Evolutionary conservation across 2,797 vertebrate species (phyloP).

Genomic region (Scarus forsteni): DNA sequence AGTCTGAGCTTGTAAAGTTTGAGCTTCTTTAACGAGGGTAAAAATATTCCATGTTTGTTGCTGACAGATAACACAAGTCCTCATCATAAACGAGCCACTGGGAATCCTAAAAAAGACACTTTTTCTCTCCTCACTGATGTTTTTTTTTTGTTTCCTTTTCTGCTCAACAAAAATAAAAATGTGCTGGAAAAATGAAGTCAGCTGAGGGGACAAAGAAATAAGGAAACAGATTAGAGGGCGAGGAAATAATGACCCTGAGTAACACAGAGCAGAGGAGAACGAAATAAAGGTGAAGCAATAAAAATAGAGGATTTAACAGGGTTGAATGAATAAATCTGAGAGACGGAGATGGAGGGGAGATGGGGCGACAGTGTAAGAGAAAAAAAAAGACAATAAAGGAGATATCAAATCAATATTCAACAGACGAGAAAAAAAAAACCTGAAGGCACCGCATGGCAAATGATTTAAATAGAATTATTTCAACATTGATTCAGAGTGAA

Average conservation of each 20-base stretch:
- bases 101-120: neutral
- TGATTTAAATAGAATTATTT: too few relatives aligned
- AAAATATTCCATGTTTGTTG: neutral
- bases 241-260: conserved; percentile 4
- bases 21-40: neutral
- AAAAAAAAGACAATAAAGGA: too few relatives aligned
- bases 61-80: neutral
- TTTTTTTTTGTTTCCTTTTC: neutral
- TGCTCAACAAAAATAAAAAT: neutral
- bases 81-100: neutral
- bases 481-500: too few relatives aligned
- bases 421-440: too few relatives aligned
- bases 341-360: neutral
- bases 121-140: neutral
- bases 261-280: neutral
- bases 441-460: too few relatives aligned
- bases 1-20: neutral
- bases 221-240: neutral
- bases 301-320: neutral
- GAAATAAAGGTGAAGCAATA: neutral
- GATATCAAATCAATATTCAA: too few relatives aligned
- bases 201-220: neutral
- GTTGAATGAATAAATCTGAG: neutral
- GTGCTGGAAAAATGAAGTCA: neutral
- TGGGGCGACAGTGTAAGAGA: neutral